Evolutionary conservation across 2,113 vertebrate species (phyloP), one percentile per base, ranked within the genome.

Genomic region (Theristicus caerulescens): DNA sequence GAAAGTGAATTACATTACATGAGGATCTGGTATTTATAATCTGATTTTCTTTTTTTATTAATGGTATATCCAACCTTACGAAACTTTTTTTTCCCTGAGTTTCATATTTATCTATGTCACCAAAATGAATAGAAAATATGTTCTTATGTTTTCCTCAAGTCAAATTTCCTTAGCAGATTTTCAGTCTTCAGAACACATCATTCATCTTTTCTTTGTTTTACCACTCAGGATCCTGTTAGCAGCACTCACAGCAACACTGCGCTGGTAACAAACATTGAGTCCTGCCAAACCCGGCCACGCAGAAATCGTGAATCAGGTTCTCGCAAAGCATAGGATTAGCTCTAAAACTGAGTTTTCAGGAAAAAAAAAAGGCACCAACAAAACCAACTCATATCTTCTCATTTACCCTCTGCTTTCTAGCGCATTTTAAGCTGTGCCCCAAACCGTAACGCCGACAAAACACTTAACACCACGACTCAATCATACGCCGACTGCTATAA

Each of bases 401-500:
- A 31, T 87, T 79, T 66, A 29, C 25, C 13, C 11, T 29, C 25
- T 71, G 46, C n/a, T 92, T 79, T 74, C 74, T 62, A 10, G 22
- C 26, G 22, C 13, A 13, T 64, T 38, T 71, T 64, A 44, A 74
- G 34, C 17, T 78, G 57, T 72, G 9, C 16, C 36, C 36, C 66
- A 47, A 40, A 52, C 21, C 5, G 1, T 49, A 49, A 17, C 32
- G 10, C 10, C 24, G 76, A 32, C 32, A 54, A 26, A 80, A 46
- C 42, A 46, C 32, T 9, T 32, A 46, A 27, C 22, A 16, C 13
- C 59, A 19, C 0, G 0, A 34, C 32, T 65, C n/a, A 44, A 4
- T 29, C 11, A 0, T 10, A 2, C 42, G 31, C 69, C 86, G 69
- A 6, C 42, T 47, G n/a, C 49, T 74, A 3, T 25, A 47, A 65